These are phyloP conservation scores for Drosophila insularis DNA, from an alignment of 1,140 invertebrate genomes.

Conservation along the genomic window DNA sequence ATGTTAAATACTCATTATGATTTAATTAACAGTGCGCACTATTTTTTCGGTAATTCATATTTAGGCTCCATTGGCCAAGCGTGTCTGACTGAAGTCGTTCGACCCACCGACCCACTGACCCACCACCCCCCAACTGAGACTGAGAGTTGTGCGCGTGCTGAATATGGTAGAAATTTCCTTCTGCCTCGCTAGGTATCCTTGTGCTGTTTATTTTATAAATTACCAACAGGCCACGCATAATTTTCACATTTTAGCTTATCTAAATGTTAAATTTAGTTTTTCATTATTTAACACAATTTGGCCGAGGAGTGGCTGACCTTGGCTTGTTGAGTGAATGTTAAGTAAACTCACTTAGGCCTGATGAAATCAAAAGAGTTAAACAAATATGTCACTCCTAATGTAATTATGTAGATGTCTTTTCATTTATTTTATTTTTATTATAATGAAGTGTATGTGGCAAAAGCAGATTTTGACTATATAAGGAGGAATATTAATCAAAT, in stretches of 20 bases:
- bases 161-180: not conserved
- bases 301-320: not conserved
- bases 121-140: no score
- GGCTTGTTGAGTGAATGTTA: not conserved
- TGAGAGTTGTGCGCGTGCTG: conserved; percentile 13
- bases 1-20: conserved; percentile 72
- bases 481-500: no score
- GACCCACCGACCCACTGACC: no score
- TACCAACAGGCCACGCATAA: conserved; percentile 62
- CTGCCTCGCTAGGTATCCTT: not conserved
- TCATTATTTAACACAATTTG: conserved; percentile 72
- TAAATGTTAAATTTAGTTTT: conserved; percentile 80
- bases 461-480: no score
- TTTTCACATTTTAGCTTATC: conserved; percentile 77
- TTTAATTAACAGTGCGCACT: conserved; percentile 77
- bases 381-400: not conserved
- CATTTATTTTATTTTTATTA: no score
- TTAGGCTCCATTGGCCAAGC: conserved; percentile 49
- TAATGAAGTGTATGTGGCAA: no score
- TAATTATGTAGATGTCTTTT: not conserved
- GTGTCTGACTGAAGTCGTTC: conserved; percentile 11
- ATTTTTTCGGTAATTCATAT: conserved; percentile 78
- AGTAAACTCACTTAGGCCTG: not conserved
- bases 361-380: conserved; percentile 10
- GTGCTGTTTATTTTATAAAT: conserved; percentile 72